A percentile compares a stretch with the other conserved stretches of the same genome.
phyloP scores from a whole-genome alignment of 2,888 invertebrate species.

The Parnassius mnemosyne region DNA sequence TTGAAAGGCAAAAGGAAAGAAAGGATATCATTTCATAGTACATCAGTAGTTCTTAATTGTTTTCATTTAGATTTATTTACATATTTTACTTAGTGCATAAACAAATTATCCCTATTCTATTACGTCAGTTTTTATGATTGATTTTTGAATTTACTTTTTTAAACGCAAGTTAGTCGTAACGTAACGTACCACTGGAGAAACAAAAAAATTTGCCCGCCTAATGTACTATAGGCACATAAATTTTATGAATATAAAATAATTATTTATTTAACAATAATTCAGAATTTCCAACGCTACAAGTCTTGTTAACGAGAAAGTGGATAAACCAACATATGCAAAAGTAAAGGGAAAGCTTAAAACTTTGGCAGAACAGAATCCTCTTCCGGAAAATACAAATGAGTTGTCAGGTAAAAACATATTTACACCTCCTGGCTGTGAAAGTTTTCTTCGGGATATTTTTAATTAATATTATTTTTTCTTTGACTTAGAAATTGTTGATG shows the following conservation, averaged over 20 bases:
- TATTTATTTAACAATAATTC: constrained; percentile 23
- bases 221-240: not conserved
- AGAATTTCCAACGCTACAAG: constrained; percentile 48
- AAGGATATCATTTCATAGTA: too few relatives aligned
- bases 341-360: constrained; percentile 48
- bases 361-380: constrained; percentile 42
- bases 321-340: constrained; percentile 44
- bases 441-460: not conserved
- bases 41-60: too few relatives aligned
- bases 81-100: too few relatives aligned
- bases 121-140: too few relatives aligned
- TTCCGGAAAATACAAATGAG: constrained; percentile 36
- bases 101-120: too few relatives aligned
- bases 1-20: too few relatives aligned
- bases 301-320: constrained; percentile 48
- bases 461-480: not conserved
- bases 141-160: too few relatives aligned
- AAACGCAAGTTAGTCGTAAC: too few relatives aligned
- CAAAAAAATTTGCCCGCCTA: not conserved
- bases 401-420: not conserved
- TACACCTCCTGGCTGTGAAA: not conserved
- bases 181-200: too few relatives aligned
- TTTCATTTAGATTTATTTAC: too few relatives aligned
- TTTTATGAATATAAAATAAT: not conserved
- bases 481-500: constrained; percentile 50